A percentile compares a stretch with the other conserved stretches of the same genome.
phyloP scores from a whole-genome alignment of 2,797 vertebrate genomes.

The Spatula clypeata region DNA sequence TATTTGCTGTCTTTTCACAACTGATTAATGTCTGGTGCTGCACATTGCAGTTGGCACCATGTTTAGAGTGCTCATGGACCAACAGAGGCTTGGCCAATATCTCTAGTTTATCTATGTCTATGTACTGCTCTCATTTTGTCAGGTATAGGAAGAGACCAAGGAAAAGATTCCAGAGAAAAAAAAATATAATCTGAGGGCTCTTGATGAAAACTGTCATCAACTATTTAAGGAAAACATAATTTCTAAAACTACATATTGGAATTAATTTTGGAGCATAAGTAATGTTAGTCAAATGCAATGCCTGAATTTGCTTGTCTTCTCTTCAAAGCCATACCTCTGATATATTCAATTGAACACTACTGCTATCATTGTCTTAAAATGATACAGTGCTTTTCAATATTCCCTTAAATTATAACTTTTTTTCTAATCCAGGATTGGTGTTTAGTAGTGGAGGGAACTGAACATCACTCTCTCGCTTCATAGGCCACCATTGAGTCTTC shows the following conservation, averaged over 20 bases:
- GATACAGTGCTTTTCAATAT: not conserved
- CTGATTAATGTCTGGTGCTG: not conserved
- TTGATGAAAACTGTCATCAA: not conserved
- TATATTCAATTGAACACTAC: not conserved
- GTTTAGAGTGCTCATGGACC: not conserved
- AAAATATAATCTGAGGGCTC: not conserved
- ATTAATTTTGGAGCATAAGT: not conserved
- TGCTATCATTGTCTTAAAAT: not conserved
- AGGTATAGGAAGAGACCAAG: not conserved
- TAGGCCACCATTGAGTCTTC: not conserved
- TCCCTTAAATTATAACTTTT: not conserved
- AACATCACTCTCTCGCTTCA: not conserved
- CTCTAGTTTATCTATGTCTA: rapidly evolving
- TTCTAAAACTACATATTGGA: not conserved
- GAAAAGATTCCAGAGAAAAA: not conserved
- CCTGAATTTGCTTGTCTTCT: not conserved
- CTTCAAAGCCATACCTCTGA: not conserved
- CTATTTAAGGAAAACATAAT: not conserved
- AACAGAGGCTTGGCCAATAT: not conserved
- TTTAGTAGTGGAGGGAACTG: not conserved
- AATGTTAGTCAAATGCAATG: not conserved
- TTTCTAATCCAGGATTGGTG: not conserved
- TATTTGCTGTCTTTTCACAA: not conserved
- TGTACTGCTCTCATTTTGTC: not conserved
- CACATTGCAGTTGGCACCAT: rapidly evolving